These are phyloP conservation scores for Esperia sulphurella DNA, from an alignment of 2,888 invertebrate species.

Conservation along the genomic window DNA sequence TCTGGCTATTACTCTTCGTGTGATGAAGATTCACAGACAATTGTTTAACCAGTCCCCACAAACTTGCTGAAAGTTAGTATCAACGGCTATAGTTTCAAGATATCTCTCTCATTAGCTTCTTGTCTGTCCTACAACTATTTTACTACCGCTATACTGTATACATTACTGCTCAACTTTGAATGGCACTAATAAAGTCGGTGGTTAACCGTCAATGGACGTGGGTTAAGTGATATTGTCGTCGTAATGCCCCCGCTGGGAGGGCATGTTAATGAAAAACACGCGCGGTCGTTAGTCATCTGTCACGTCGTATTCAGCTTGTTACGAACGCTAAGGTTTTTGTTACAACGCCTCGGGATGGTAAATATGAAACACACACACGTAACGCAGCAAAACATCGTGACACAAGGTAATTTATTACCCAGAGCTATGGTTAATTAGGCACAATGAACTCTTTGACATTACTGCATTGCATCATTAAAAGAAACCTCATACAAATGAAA, in stretches of 20 bases:
- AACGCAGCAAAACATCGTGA: too few species aligned
- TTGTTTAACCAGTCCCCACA: too few species aligned
- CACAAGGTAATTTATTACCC: background rate
- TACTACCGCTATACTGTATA: background rate
- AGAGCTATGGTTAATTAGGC: background rate
- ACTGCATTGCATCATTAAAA: too few species aligned
- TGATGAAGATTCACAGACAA: too few species aligned
- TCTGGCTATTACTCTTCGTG: too few species aligned
- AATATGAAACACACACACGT: too few species aligned
- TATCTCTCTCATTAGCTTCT: too few species aligned
- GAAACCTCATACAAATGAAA: too few species aligned
- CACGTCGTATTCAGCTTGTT: slow-evolving; percentile 1
- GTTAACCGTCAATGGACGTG: slow-evolving; percentile 3
- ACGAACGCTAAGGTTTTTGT: background rate
- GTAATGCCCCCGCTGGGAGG: background rate
- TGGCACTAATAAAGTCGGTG: background rate
- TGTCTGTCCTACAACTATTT: background rate
- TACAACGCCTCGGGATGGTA: background rate
- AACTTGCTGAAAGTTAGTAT: too few species aligned
- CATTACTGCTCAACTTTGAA: background rate
- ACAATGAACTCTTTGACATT: background rate
- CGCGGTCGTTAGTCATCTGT: slow-evolving; percentile 2
- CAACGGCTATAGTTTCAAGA: too few species aligned
- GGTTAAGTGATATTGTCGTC: background rate
- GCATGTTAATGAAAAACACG: slow-evolving; percentile 2